Evolutionary conservation across 2,888 invertebrate genomes (phyloP).

Genomic region (Perdita meconis): DNA sequence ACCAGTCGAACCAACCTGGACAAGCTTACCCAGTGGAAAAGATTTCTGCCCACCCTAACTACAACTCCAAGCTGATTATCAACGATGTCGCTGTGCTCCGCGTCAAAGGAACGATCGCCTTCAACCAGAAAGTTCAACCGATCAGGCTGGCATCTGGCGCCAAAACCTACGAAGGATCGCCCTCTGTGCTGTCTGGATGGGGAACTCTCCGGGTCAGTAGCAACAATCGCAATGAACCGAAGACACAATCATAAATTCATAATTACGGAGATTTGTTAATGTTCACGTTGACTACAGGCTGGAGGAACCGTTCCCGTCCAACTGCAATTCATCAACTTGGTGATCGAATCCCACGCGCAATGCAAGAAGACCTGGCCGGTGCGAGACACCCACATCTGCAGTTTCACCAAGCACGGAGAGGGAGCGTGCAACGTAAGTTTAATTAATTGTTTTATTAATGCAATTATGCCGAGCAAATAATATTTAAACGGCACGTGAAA

Average conservation of each 20-base stretch:
- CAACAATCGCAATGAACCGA: too few relatives aligned
- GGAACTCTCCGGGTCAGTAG: constrained; percentile 69
- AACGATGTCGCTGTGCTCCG: constrained; percentile 77
- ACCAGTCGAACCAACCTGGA: constrained; percentile 27
- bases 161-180: constrained; percentile 39
- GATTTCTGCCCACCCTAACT: constrained; percentile 56
- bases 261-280: too few relatives aligned
- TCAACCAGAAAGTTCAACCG: constrained; percentile 67
- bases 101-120: constrained; percentile 64
- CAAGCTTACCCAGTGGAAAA: constrained; percentile 34
- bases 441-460: not conserved
- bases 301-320: constrained; percentile 62
- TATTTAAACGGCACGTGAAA: too few relatives aligned
- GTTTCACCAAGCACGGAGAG: constrained; percentile 71
- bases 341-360: constrained; percentile 53
- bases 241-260: too few relatives aligned
- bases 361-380: constrained; percentile 56
- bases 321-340: constrained; percentile 60
- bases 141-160: constrained; percentile 64
- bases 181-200: constrained; percentile 75
- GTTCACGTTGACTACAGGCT: too few relatives aligned
- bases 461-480: too few relatives aligned
- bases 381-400: constrained; percentile 73
- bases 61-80: not conserved
- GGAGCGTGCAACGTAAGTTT: constrained; percentile 78